Base-by-base conservation (phyloP, 2,113 vertebrate species). In the Eidolon helvum region DNA sequence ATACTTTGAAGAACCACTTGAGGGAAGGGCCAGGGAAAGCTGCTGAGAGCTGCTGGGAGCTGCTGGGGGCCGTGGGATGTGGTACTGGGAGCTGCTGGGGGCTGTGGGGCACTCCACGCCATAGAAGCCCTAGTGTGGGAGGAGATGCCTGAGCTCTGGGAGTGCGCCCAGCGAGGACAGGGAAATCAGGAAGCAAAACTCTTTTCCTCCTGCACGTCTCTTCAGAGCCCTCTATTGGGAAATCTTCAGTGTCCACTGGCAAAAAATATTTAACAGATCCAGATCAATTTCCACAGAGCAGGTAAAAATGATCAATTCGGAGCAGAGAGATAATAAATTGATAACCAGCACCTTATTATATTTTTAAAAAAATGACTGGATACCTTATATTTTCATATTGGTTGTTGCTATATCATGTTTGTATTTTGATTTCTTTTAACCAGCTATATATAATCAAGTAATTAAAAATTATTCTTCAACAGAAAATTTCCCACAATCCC, bases 401-500 rank as follows among this genome's bases (percentile, higher is more conserved):
- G 48, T 35, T 66, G 22, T 72, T 63, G 61, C 33, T 63, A 74
- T 43, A 18, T 61, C 38, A 33, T 43, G 16, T 30, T 38, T 80
- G 40, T 80, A 16, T 61, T 82, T 61, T 61, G 45, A 38, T 48
- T 57, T 26, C 11, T 61, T 82, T 61, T 61, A 82, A 50, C 50
- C 53, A 89, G 18, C 38, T 61, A 78, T 53, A 87, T 16, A 63
- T 87, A 90, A 82, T 75, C 30, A 19, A 83, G 78, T 90, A 68
- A 78, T 85, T 68, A 71, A n/a, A 94, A 89, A 90, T 95, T 85
- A 75, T 80, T 92, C 26, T 53, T 63, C 12, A 12, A 74, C 83
- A 68, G 71, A 94, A 87, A 90, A 90, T 72, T 50, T 86, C 24
- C 7, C 12, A 72, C 10, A 65, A 65, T 65, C 0, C 11, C n/a